Conservation (phyloP, 1,140 invertebrate genomes). For the Zaprionus camerounensis region DNA sequence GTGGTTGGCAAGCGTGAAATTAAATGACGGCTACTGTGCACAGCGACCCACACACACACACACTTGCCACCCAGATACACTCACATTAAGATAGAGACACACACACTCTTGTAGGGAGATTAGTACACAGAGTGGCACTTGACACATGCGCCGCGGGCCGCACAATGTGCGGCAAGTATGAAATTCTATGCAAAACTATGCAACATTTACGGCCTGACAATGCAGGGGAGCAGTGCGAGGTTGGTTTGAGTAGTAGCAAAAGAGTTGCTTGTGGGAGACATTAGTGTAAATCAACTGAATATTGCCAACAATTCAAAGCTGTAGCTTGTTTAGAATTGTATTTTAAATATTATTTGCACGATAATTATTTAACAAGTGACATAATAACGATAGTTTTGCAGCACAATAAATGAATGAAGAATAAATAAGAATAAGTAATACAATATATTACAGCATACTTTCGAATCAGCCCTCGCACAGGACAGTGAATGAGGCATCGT, state of each 20-base stretch:
- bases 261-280: background rate
- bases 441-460: too few relatives aligned
- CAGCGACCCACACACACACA: constrained; percentile 25
- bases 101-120: constrained; percentile 1
- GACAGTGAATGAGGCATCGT: background rate
- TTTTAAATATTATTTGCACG: background rate
- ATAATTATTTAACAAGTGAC: background rate
- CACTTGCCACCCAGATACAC: background rate
- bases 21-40: constrained; percentile 55
- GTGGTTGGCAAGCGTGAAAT: constrained; percentile 56
- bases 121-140: constrained; percentile 22
- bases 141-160: constrained; percentile 30
- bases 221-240: background rate
- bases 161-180: constrained; percentile 28
- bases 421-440: too few relatives aligned
- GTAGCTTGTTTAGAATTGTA: too few relatives aligned
- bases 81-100: background rate
- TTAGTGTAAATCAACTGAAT: background rate
- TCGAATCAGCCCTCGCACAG: too few relatives aligned
- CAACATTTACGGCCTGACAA: background rate
- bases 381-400: background rate
- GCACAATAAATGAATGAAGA: background rate
- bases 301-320: too few relatives aligned
- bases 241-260: background rate
- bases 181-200: constrained; percentile 19